Base-by-base conservation (phyloP, 2,113 vertebrate genomes). In the Dinomys branickii region DNA sequence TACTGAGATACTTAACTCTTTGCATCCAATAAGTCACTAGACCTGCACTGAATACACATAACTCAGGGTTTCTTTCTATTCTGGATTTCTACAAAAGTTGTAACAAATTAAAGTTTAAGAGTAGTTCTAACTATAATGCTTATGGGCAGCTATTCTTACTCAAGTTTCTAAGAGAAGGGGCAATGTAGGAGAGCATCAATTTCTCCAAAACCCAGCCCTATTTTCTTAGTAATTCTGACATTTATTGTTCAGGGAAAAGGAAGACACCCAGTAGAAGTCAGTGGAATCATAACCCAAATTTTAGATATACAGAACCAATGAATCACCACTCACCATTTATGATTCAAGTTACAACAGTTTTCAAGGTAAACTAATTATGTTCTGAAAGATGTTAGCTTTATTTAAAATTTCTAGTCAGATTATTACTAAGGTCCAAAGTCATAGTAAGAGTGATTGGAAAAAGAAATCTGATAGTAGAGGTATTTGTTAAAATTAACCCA, bases 51-150 rank as follows among this genome's bases (percentile, higher is more conserved):
- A 96, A 91, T 65, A 89, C 95, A 88, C 61, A 77, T 47, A 41
- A 28, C 35, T 93, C n/a, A 16, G 6, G 30, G 63, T 78, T 90
- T 83, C 54, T 50, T n/a, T 58, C n/a, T 90, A 35, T 80, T 89
- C 85, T 58, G 41, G 22, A 17, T 59, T n/a, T 83, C 50, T 65
- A 54, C n/a, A 54, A 89, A 95, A 81, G 17, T 5, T 52, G n/a
- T 20, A 92, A 59, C 85, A 92, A 33, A 50, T 97, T 96, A 96
- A 56, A 92, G 75, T 95, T 92, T 56, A 87, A 96, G 85, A 94
- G 91, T 86, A 96, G 67, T 44, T 94, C 24, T 93, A 80, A 90
- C 11, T 56, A 35, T 82, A 98, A 63, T 97, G 38, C 16, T 38
- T 38, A 80, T 0, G 47, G 47, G 44, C 20, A 90, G 59, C 61